These are phyloP conservation scores for Ylistrum balloti DNA, from an alignment of 1,140 invertebrate species.

Conservation along the genomic window DNA sequence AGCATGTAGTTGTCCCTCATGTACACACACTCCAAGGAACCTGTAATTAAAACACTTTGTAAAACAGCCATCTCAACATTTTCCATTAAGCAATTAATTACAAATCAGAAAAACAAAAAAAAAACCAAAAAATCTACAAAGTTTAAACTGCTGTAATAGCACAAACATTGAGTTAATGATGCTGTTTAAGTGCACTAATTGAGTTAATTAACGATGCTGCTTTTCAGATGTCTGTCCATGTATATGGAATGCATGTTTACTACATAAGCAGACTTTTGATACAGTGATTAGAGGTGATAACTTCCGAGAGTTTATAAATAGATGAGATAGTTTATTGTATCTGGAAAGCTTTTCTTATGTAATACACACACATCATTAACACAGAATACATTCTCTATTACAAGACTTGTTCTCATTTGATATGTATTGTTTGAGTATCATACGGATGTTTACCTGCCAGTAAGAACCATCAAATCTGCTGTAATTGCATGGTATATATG, in stretches of 20 bases:
- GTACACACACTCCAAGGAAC: slow-evolving; percentile 98
- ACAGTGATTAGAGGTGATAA: too few species aligned
- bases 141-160: too few species aligned
- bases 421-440: background rate
- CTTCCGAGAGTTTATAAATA: background rate
- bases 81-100: too few species aligned
- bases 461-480: background rate
- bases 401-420: background rate
- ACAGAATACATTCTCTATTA: background rate
- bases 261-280: too few species aligned
- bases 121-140: too few species aligned
- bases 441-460: background rate
- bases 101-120: too few species aligned
- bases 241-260: too few species aligned
- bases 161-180: too few species aligned
- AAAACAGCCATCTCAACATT: background rate
- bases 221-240: too few species aligned
- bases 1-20: slow-evolving; percentile 96
- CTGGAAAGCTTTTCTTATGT: background rate
- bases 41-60: slow-evolving; percentile 84
- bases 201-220: too few species aligned
- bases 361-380: too few species aligned
- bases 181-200: too few species aligned
- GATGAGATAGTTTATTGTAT: slow-evolving; percentile 13
- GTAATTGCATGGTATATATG: background rate